Percentiles rank a stretch among this genome's conserved stretches.
Evolutionary conservation across 2,888 invertebrate genomes (phyloP).

Genomic region (Aproaerema taeniolella): DNA sequence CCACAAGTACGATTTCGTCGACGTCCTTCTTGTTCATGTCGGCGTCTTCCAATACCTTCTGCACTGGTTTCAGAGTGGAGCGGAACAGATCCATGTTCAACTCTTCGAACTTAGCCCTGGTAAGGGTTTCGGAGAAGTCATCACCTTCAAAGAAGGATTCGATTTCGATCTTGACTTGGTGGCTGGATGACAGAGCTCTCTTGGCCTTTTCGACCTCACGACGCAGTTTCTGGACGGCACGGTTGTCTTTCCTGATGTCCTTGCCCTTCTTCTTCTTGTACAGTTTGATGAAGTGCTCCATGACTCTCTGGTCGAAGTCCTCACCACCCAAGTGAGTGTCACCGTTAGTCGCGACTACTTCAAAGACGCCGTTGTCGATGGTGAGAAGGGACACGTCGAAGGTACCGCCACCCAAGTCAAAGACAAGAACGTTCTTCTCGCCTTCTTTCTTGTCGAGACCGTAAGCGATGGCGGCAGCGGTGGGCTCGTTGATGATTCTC

Average conservation of each 20-base stretch:
- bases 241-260: constrained; percentile 95
- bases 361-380: constrained; percentile 99
- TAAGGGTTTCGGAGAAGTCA: constrained; percentile 98
- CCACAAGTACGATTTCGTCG: constrained; percentile 98
- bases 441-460: constrained; percentile 98
- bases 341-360: constrained; percentile 94
- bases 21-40: constrained; percentile 99
- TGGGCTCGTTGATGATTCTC: constrained; percentile 99
- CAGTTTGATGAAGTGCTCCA: constrained; percentile 99
- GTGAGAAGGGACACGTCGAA: constrained; percentile 99
- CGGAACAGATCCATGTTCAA: constrained; percentile 95
- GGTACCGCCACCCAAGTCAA: constrained; percentile 99
- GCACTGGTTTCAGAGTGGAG: constrained; percentile 95
- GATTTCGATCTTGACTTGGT: constrained; percentile 98
- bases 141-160: constrained; percentile 99
- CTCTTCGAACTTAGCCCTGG: constrained; percentile 99
- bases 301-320: constrained; percentile 98
- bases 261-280: constrained; percentile 99
- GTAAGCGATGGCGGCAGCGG: constrained; percentile 97
- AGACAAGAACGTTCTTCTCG: constrained; percentile 98
- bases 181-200: constrained; percentile 94
- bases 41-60: constrained; percentile 98
- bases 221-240: constrained; percentile 96
- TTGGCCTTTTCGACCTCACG: constrained; percentile 99
- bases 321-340: constrained; percentile 99